Evolutionary conservation across 2,797 vertebrate genomes (phyloP).

Genomic region (Myiothlypis chrysogaster): DNA sequence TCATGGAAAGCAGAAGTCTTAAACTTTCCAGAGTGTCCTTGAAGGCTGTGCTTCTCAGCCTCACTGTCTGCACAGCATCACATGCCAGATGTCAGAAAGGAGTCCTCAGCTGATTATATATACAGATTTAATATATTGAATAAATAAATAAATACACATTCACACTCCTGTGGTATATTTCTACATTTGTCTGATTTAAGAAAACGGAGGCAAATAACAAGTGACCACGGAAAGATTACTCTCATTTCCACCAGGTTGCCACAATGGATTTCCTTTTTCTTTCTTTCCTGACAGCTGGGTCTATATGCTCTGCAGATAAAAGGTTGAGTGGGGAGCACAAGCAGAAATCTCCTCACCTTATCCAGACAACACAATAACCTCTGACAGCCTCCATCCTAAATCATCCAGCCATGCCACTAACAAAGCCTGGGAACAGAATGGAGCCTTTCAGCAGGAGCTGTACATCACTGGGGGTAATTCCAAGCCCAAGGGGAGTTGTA

Average conservation of each 20-base stretch:
- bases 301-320: background rate
- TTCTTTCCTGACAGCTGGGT: background rate
- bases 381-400: constrained; percentile 10
- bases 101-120: background rate
- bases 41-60: background rate
- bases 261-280: background rate
- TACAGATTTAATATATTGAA: background rate
- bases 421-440: constrained; percentile 6
- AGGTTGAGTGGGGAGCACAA: background rate
- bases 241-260: background rate
- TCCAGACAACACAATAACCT: constrained; percentile 15
- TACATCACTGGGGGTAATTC: constrained; percentile 37
- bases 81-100: background rate
- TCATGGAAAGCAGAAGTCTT: background rate
- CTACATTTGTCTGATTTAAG: background rate
- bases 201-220: background rate
- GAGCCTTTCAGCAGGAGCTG: background rate
- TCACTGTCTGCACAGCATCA: background rate
- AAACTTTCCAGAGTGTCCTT: background rate
- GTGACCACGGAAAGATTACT: background rate
- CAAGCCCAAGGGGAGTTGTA: background rate
- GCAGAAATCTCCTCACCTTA: background rate
- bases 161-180: background rate
- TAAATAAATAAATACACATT: background rate
- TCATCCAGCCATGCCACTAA: background rate